These are phyloP conservation scores for Trematocara zebra DNA, from an alignment of 2,113 vertebrate species.

Conservation along the genomic window DNA sequence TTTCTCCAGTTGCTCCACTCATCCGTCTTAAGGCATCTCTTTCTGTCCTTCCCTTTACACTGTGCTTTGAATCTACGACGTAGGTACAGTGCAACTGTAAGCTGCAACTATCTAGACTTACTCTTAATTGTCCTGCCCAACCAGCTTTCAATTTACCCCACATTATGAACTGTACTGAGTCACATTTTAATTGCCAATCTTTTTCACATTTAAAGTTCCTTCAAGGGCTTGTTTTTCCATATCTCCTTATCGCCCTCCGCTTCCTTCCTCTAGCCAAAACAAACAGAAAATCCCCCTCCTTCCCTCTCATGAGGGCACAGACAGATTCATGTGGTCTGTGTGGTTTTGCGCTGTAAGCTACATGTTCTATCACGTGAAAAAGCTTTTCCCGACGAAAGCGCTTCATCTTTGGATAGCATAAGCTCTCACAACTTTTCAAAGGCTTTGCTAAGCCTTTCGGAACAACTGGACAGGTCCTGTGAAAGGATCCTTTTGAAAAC, in stretches of 20 bases:
- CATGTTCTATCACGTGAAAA: constrained; percentile 50
- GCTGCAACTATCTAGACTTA: not conserved
- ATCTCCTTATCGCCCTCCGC: constrained; percentile 2
- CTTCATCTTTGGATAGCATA: constrained; percentile 26
- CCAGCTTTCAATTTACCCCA: not conserved
- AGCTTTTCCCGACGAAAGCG: constrained; percentile 22
- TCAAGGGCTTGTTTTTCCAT: not conserved
- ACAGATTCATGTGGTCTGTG: constrained; percentile 19
- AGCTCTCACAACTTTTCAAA: constrained; percentile 23
- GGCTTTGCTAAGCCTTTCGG: not conserved
- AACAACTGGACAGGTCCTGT: not conserved
- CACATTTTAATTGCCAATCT: not conserved
- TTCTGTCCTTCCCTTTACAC: not conserved
- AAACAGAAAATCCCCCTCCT: not conserved
- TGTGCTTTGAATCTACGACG: not conserved
- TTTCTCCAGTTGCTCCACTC: constrained; percentile 16
- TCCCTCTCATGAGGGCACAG: not conserved
- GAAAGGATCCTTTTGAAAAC: constrained; percentile 45
- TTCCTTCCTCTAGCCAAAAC: not conserved
- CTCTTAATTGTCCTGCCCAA: not conserved
- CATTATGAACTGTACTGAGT: not conserved
- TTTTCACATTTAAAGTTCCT: not conserved
- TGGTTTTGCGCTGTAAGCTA: constrained; percentile 10
- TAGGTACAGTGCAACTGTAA: not conserved
- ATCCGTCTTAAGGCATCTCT: not conserved